Conservation (phyloP, 2,113 vertebrate species). For the Pao palembangensis region DNA sequence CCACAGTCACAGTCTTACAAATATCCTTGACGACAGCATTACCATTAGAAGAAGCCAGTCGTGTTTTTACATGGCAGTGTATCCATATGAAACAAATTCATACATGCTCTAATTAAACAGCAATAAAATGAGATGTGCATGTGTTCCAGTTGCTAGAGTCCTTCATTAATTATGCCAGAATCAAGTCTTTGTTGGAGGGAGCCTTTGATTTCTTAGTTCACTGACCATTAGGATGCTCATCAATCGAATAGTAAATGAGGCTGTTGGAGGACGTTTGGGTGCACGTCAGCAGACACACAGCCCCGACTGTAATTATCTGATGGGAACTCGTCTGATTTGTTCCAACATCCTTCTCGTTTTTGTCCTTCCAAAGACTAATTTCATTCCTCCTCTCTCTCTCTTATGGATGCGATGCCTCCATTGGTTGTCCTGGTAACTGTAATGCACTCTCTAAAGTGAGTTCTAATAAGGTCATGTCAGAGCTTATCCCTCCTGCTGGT, state of each 20-base stretch:
- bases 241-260: conserved; percentile 70
- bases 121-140: conserved; percentile 1
- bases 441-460: conserved; percentile 65
- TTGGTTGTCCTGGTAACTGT: conserved; percentile 42
- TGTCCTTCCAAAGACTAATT: conserved; percentile 18
- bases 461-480: conserved; percentile 71
- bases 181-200: conserved; percentile 29
- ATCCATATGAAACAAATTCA: not conserved
- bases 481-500: conserved; percentile 59
- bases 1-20: not conserved
- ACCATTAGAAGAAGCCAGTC: not conserved
- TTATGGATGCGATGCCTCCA: conserved; percentile 46
- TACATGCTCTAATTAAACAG: conserved; percentile 10
- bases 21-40: not conserved
- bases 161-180: conserved; percentile 60
- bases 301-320: conserved; percentile 41
- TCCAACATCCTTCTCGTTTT: conserved; percentile 12
- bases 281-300: conserved; percentile 37
- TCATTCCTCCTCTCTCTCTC: conserved; percentile 23
- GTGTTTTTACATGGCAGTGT: not conserved
- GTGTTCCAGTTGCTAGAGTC: conserved; percentile 7
- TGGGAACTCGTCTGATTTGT: conserved; percentile 1
- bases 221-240: conserved; percentile 71
- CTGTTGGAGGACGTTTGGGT: conserved; percentile 58
- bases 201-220: conserved; percentile 67